Evolutionary conservation across 2,888 invertebrate genomes (phyloP), one percentile per base, ranked within the genome.

Genomic region (Hecatera dysodea): DNA sequence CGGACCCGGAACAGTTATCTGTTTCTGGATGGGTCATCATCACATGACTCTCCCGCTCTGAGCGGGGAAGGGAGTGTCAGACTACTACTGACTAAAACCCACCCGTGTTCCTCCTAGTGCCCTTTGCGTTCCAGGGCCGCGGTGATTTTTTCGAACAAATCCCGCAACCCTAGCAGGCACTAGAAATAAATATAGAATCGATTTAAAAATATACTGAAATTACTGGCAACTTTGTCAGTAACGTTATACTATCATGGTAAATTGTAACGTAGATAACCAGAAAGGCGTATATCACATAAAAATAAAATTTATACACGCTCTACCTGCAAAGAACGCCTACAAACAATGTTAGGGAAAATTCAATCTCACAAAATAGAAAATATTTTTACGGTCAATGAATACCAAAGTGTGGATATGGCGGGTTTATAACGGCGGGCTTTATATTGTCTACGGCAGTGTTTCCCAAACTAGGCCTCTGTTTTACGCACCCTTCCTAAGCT

Each of bases 341-440:
- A 93, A 93, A 94, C 93, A 93, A 92, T 92, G 94, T 94, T 93
- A 93, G 89, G 83, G 89, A 89, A 90, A 94, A 93, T 94, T 95
- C 94, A 94, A 95, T 95, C 94, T 94, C 91, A 87, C 92, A 92
- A 93, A 94, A 94, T 93, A 95, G 93, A 93, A 94, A 94, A 94
- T 92, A 93, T 93, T 93, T 94, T 94, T 94, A 94, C 93, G 93
- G 94, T 92, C 94, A 94, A 93, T 95, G 93, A 92, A 94, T 94
- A 94, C 91, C 92, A 93, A 93, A 94, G 91, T 92, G 92, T 93
- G 90, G 90, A 91, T 91, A 88, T 88, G 90, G 86, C 68, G 83
- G 86, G 78, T 80, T 83, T 86, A 84, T 86, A 87, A 85, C 83
- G 80, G 82, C 73, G 86, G 84, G 86, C 83, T 90, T 91, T 90